Evolutionary conservation across 2,888 invertebrate genomes (phyloP).

Genomic region (Nemotelus pantherinus): DNA sequence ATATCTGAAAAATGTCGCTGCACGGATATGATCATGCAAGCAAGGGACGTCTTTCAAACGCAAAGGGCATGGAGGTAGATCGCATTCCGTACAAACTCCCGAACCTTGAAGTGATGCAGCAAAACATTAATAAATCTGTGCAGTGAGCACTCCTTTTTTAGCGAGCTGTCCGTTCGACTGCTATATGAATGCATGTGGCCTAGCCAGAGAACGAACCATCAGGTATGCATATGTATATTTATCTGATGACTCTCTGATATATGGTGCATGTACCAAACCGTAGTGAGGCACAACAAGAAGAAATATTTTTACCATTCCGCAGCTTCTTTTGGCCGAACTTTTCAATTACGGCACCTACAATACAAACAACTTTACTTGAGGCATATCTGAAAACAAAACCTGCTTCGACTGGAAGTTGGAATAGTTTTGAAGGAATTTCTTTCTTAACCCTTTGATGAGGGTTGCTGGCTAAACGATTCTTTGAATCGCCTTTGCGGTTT

Average conservation of each 20-base stretch:
- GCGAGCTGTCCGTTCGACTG: neutral
- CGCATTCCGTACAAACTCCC: slow-evolving; percentile 28
- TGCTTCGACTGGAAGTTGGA: slow-evolving; percentile 6
- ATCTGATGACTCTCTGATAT: slow-evolving; percentile 39
- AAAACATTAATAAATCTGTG: slow-evolving; percentile 38
- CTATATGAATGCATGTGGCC: slow-evolving; percentile 14
- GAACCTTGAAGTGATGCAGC: slow-evolving; percentile 18
- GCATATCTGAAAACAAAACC: slow-evolving; percentile 27
- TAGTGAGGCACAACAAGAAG: neutral
- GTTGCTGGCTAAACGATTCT: neutral
- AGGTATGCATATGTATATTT: slow-evolving; percentile 10
- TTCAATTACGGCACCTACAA: slow-evolving; percentile 25
- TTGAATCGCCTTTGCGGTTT: no score
- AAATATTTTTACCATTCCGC: slow-evolving; percentile 34
- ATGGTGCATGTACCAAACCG: slow-evolving; percentile 27
- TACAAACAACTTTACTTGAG: slow-evolving; percentile 29
- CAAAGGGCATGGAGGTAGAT: slow-evolving; percentile 14
- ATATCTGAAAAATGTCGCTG: slow-evolving; percentile 34
- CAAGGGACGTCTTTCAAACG: neutral
- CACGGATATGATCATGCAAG: slow-evolving; percentile 14
- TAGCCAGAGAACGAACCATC: neutral
- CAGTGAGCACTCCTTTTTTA: slow-evolving; percentile 7
- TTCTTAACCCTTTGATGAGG: slow-evolving; percentile 3
- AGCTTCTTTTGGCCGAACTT: slow-evolving; percentile 24
- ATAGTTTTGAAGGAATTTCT: slow-evolving; percentile 18